Conservation (phyloP, 2,797 vertebrate species). For the Chanos chanos region DNA sequence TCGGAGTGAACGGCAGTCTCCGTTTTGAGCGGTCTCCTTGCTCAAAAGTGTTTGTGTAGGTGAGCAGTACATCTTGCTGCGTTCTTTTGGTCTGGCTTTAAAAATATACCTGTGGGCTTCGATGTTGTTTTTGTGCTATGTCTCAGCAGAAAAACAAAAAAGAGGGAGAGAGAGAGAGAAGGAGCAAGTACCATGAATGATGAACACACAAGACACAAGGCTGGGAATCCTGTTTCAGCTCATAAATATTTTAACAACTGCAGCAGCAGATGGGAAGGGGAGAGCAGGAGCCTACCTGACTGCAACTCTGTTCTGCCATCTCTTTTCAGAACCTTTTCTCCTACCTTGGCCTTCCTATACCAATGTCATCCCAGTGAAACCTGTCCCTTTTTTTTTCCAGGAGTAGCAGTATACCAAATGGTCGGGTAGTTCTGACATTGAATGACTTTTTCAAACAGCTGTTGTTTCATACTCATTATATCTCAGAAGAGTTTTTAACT, state of each 20-base stretch:
- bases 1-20: no score
- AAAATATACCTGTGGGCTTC: conserved; percentile 37
- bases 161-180: background rate
- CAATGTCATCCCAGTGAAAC: no score
- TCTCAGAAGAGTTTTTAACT: no score
- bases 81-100: conserved; percentile 12
- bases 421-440: no score
- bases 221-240: conserved; percentile 38
- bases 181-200: conserved; percentile 11
- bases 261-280: conserved; percentile 21
- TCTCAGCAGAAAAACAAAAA: background rate
- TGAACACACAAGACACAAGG: background rate
- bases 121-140: background rate
- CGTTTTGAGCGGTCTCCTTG: no score
- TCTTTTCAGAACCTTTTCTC: conserved; percentile 13
- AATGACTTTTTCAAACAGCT: no score
- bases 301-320: conserved; percentile 9
- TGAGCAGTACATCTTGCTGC: background rate
- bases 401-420: no score
- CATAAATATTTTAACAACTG: conserved; percentile 47
- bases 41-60: conserved; percentile 21
- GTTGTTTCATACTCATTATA: no score
- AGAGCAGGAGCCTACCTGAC: conserved; percentile 16
- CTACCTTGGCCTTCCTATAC: background rate
- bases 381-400: no score